Percentiles rank a stretch among this genome's conserved stretches.
phyloP scores from a whole-genome alignment of 2,797 vertebrate species.

The Aldrovandia affinis region DNA sequence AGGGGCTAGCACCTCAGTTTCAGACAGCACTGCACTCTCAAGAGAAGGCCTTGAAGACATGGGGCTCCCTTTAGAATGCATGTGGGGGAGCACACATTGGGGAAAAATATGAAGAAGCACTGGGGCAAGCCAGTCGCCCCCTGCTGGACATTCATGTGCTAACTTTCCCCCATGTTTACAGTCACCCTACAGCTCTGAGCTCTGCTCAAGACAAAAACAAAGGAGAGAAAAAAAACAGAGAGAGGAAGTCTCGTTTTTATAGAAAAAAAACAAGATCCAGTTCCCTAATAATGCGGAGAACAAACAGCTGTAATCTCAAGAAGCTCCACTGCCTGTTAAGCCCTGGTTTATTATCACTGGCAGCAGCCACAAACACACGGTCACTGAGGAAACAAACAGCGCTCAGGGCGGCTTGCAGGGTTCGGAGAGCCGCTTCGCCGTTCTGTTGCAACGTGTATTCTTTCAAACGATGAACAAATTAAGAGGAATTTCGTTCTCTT shows the following conservation, averaged over 20 bases:
- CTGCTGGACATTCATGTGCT: not conserved
- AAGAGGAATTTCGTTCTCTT: not conserved
- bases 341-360: conserved; percentile 43
- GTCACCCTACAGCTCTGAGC: not conserved
- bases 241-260: conserved; percentile 13
- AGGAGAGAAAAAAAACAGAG: no score
- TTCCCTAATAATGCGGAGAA: not conserved
- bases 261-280: not conserved
- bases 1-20: not conserved
- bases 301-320: not conserved
- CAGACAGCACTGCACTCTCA: not conserved
- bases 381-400: conserved; percentile 42
- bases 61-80: not conserved
- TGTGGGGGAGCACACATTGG: not conserved
- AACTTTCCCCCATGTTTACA: not conserved
- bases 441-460: not conserved
- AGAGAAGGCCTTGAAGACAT: not conserved
- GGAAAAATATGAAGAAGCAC: not conserved
- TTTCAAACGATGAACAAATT: not conserved
- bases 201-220: not conserved
- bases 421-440: not conserved
- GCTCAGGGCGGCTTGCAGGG: conserved; percentile 22
- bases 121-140: not conserved
- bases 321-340: conserved; percentile 8
- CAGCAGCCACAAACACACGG: conserved; percentile 46